Evolutionary conservation across 1,140 invertebrate genomes (phyloP).

Genomic region (Oryzaephilus surinamensis): DNA sequence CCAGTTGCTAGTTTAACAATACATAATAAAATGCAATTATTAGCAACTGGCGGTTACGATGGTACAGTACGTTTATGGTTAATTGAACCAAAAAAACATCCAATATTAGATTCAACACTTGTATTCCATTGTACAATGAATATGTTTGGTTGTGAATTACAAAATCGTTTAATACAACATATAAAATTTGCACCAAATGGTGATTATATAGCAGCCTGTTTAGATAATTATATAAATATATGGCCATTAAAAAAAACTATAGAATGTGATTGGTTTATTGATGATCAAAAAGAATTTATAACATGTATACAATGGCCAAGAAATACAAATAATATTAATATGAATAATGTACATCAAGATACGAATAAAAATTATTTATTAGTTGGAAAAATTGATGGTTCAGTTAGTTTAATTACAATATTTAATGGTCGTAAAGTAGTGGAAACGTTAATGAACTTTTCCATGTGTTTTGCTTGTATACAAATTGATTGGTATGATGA

Average conservation of each 20-base stretch:
- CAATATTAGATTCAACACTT: slow-evolving; percentile 44
- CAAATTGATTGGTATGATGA: slow-evolving; percentile 46
- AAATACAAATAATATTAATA: slow-evolving; percentile 24
- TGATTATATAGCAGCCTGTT: slow-evolving; percentile 44
- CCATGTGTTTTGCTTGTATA: slow-evolving; percentile 39
- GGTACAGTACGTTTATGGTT: slow-evolving; percentile 56
- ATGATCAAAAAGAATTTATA: slow-evolving; percentile 39
- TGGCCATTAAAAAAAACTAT: slow-evolving; percentile 33
- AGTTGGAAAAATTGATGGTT: slow-evolving; percentile 45
- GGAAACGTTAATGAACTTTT: slow-evolving; percentile 39
- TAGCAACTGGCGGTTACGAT: slow-evolving; percentile 52
- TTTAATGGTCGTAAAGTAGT: slow-evolving; percentile 24
- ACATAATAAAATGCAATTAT: slow-evolving; percentile 35
- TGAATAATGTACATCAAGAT: too few relatives aligned
- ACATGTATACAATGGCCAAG: slow-evolving; percentile 43
- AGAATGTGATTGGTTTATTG: slow-evolving; percentile 31
- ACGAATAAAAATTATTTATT: slow-evolving; percentile 39
- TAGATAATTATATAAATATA: slow-evolving; percentile 50
- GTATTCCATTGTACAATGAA: slow-evolving; percentile 46
- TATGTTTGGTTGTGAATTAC: slow-evolving; percentile 41
- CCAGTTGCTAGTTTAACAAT: slow-evolving; percentile 35
- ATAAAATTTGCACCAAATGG: slow-evolving; percentile 45
- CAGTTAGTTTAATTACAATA: slow-evolving; percentile 31
- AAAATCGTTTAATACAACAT: slow-evolving; percentile 42
- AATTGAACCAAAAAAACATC: slow-evolving; percentile 33